Evolutionary conservation across 2,888 invertebrate species (phyloP).

Genomic region (Periphyllus acericola): DNA sequence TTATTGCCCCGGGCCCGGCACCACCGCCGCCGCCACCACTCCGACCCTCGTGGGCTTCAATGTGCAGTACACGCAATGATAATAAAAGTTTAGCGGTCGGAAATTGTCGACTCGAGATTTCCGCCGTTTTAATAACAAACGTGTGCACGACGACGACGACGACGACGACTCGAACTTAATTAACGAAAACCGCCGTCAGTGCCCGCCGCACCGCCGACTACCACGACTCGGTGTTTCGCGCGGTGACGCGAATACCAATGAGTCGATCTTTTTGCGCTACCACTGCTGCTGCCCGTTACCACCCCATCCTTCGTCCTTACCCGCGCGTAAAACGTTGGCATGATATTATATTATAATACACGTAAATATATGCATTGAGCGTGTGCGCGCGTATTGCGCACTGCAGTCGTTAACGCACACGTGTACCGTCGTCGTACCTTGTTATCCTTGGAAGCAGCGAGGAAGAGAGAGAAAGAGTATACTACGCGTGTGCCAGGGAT

Average conservation of each 20-base stretch:
- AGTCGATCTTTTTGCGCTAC: neutral
- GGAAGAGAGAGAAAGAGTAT: too few relatives aligned
- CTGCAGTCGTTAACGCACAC: too few relatives aligned
- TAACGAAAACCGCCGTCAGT: slow-evolving; percentile 27
- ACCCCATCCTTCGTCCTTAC: neutral
- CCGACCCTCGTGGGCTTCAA: too few relatives aligned
- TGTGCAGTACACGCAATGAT: neutral
- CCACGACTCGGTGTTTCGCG: neutral
- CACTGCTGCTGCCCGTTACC: neutral
- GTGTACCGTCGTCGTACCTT: too few relatives aligned
- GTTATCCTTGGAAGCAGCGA: too few relatives aligned
- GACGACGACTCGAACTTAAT: slow-evolving; percentile 17
- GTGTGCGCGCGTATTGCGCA: neutral
- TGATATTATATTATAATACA: neutral
- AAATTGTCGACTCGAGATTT: slow-evolving; percentile 48
- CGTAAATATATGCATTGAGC: neutral
- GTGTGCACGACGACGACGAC: neutral
- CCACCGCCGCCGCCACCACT: too few relatives aligned
- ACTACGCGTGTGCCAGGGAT: too few relatives aligned
- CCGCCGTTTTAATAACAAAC: slow-evolving; percentile 44
- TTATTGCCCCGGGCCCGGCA: neutral
- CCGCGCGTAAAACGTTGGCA: neutral
- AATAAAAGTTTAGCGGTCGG: slow-evolving; percentile 39
- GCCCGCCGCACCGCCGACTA: neutral
- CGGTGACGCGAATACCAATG: slow-evolving; percentile 35